Base-by-base conservation (phyloP, 2,113 vertebrate genomes). In the Hydropotes inermis region DNA sequence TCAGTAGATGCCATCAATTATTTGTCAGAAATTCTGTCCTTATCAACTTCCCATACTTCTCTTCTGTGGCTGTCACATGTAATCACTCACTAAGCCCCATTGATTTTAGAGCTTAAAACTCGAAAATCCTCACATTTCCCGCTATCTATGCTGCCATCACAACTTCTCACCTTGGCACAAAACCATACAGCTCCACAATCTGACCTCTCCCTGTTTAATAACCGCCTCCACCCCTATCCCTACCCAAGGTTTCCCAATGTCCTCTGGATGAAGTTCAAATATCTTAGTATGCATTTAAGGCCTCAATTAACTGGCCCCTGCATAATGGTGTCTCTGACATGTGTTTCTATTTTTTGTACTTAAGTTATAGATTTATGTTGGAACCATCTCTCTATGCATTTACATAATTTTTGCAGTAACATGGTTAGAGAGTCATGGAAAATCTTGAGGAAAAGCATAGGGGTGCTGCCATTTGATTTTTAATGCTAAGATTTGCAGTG, bases 361-460 rank as follows among this genome's bases (percentile, higher is more conserved):
- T 55, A 61, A 87, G 23, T 61, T n/a, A 85, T 12, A 76, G 33
- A 64, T 47, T 95, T 82, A 92, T 7, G 8, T 64, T 74, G 16
- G 36, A 87, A 85, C 25, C 7, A 36, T 33, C 43, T 86, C 78
- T 79, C n/a, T 82, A 25, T 61, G 67, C 78, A 76, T 86, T 58
- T 90, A 92, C 55, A 36, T 55, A 70, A 54, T 83, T 87, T 94
- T 74, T 94, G 23, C 17, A 97, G 23, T 86, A 89, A 92, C 23
- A 81, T 13, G 52, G 27, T 7, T 96, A 27, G 33, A 87, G 15
- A 64, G 23, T 87, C 83, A 89, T 3, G 90, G 9, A 52, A 91
- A 93, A n/a, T 89, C 17, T 82, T 85, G 39, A 93, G 57, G 87
- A 91, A 95, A 79, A 92, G 16, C 70, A 95, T 83, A 89, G 2